Conservation (phyloP, 2,888 invertebrate genomes). For the Agrilus biguttatus region DNA sequence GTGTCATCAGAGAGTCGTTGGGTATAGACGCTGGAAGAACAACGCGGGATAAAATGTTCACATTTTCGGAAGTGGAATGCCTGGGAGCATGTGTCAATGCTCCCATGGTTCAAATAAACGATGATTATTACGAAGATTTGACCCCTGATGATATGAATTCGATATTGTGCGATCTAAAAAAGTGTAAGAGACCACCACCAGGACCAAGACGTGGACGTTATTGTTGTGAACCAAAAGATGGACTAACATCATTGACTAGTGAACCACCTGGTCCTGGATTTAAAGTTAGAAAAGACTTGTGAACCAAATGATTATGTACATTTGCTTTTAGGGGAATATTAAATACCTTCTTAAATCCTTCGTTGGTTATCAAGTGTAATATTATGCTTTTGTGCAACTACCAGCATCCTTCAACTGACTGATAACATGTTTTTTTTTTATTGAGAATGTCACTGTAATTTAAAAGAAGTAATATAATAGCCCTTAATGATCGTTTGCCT, state of each 20-base stretch:
- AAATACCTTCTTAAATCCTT: background rate
- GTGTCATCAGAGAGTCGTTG: background rate
- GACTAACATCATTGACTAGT: slow-evolving; percentile 73
- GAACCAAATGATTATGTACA: no score
- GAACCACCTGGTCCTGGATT: slow-evolving; percentile 89
- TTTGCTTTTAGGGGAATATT: background rate
- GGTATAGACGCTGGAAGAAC: background rate
- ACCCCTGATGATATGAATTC: slow-evolving; percentile 72
- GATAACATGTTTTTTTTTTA: no score
- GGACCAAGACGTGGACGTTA: slow-evolving; percentile 88
- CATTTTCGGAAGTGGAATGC: background rate
- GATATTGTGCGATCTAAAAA: slow-evolving; percentile 78
- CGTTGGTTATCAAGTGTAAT: no score
- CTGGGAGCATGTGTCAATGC: slow-evolving; percentile 1
- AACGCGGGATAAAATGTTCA: background rate
- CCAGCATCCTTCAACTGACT: no score
- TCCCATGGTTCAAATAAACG: slow-evolving; percentile 1
- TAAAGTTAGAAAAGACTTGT: slow-evolving; percentile 62
- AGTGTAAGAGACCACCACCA: slow-evolving; percentile 68
- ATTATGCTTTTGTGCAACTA: no score
- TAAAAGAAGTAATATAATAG: no score
- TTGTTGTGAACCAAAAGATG: slow-evolving; percentile 81
- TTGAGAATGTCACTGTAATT: no score
- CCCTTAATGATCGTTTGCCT: no score
- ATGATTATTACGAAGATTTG: slow-evolving; percentile 58